Evolutionary conservation across 2,888 invertebrate species (phyloP), one percentile per base, ranked within the genome.

Genomic region (Endotricha flammealis): DNA sequence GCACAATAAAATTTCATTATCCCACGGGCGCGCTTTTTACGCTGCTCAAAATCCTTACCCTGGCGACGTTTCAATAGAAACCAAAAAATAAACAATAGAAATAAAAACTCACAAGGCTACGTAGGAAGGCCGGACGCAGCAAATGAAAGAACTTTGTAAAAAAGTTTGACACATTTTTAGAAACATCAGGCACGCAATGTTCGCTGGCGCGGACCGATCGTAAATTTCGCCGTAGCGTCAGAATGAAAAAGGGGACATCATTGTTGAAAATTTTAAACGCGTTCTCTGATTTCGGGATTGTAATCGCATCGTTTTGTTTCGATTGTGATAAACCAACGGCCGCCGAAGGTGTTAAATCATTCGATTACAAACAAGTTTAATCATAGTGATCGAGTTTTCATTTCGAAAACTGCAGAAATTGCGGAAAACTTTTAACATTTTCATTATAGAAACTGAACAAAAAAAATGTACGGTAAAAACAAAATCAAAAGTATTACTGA

Each of bases 141-240:
- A 81, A 85, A 85, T 83, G 82, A 86, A 86, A 82, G 83, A 83
- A 82, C 69, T 82, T 82, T 68, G 77, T 83, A 82, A 85, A 85
- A 69, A 85, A 82, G 72, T 83, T 83, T 85, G 86, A 83, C 86
- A 86, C 85, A 83, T 86, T 86, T 86, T 86, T 85, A 82, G 82
- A 80, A 82, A 76, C 83, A 80, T 82, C 85, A 79, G 79, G 78
- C 83, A 74, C 77, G 81, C 77, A 79, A 69, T 75, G 79, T 72
- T 72, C 71, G 72, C 68, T 63, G 70, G 70, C 71, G 68, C 71
- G 75, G 65, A 53, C 64, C 64, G 80, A 68, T 76, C 78, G 80
- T 85, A 83, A 85, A 85, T 86, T 80, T 76, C 35, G 66, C 62
- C 66, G 71, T 69, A 81, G 82, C 80, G 85, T 85, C 83, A 80